phyloP scores from a whole-genome alignment of 2,888 invertebrate species.

The Barypeithes pellucidus region DNA sequence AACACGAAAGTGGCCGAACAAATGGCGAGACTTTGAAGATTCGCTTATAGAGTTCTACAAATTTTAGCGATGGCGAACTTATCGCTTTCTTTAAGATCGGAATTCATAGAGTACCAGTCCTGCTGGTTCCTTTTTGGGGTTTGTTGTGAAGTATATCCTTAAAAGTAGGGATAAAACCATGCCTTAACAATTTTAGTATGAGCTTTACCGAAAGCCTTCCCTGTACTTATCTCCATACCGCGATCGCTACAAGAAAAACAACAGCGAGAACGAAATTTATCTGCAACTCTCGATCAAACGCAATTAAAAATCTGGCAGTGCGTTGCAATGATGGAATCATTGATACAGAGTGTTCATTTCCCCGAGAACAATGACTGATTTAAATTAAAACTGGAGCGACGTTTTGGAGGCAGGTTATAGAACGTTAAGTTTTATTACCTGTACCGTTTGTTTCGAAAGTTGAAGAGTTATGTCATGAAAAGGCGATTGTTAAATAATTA shows the following conservation, averaged over 20 bases:
- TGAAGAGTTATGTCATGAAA: slow-evolving; percentile 9
- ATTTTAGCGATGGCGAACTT: no score
- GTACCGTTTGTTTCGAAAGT: slow-evolving; percentile 11
- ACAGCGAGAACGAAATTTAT: slow-evolving; percentile 6
- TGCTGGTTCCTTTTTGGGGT: no score
- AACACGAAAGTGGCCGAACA: no score
- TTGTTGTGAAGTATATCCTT: no score
- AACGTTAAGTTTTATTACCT: slow-evolving; percentile 14
- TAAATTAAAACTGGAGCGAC: slow-evolving; percentile 42
- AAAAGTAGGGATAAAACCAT: no score
- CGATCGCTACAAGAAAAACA: slow-evolving; percentile 3
- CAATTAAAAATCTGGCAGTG: slow-evolving; percentile 39
- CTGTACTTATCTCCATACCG: background rate
- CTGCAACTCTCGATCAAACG: slow-evolving; percentile 16
- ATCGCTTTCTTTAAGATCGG: no score
- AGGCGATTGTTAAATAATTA: slow-evolving; percentile 11
- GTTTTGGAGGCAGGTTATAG: slow-evolving; percentile 28
- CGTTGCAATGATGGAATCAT: slow-evolving; percentile 31
- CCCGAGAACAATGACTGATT: slow-evolving; percentile 43
- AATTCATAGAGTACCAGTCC: no score
- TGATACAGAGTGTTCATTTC: slow-evolving; percentile 36
- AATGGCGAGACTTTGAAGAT: no score
- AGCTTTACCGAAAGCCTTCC: background rate
- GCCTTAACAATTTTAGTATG: no score
- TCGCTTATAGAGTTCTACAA: no score